phyloP scores from a whole-genome alignment of 2,888 invertebrate genomes.

The Cataglyphis livida region DNA sequence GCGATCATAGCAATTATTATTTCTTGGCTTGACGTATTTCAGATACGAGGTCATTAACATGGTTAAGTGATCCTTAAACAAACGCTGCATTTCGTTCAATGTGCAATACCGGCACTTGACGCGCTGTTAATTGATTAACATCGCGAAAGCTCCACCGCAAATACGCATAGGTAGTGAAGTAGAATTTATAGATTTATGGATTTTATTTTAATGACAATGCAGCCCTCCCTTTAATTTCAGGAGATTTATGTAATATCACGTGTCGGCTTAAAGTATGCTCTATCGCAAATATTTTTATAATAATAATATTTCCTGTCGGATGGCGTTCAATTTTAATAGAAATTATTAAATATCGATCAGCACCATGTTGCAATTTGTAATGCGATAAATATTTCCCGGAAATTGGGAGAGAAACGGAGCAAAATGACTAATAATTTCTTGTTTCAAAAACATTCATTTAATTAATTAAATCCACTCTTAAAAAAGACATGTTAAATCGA shows the following conservation, averaged over 20 bases:
- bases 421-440: slow-evolving; percentile 11
- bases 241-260: slow-evolving; percentile 43
- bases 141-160: neutral
- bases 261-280: slow-evolving; percentile 39
- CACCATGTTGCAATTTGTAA: slow-evolving; percentile 1
- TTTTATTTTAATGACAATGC: slow-evolving; percentile 28
- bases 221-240: slow-evolving; percentile 14
- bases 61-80: slow-evolving; percentile 37
- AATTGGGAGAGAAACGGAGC: neutral
- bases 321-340: slow-evolving; percentile 34
- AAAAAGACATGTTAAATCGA: too few species aligned
- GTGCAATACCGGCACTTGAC: slow-evolving; percentile 23
- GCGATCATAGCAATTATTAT: slow-evolving; percentile 43
- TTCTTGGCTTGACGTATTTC: slow-evolving; percentile 49
- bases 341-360: slow-evolving; percentile 41
- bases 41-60: slow-evolving; percentile 7
- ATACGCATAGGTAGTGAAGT: neutral
- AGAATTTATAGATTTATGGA: slow-evolving; percentile 37
- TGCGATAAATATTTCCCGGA: slow-evolving; percentile 17
- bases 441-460: neutral
- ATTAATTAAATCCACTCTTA: neutral
- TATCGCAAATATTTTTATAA: slow-evolving; percentile 28
- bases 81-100: slow-evolving; percentile 29
- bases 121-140: slow-evolving; percentile 46
- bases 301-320: neutral